A percentile compares a stretch with the other conserved stretches of the same genome.
phyloP scores from a whole-genome alignment of 2,888 invertebrate species.

The Clostera curtula region DNA sequence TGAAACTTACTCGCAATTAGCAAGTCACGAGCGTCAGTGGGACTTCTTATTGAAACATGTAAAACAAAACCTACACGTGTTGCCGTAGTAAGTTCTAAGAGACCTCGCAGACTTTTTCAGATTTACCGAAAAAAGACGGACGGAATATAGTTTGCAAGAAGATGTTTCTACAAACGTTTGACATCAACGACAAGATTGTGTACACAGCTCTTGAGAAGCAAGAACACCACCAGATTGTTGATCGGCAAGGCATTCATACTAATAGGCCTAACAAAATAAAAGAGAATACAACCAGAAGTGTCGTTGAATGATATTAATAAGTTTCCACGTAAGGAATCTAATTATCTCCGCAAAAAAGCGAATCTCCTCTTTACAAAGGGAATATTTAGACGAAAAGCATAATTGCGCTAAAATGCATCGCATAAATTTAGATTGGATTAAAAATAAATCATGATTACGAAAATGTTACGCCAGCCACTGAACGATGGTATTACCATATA shows the following conservation, averaged over 20 bases:
- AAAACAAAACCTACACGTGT: conserved; percentile 4
- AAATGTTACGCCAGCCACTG: neutral
- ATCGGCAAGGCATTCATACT: neutral
- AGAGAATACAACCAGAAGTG: too few species aligned
- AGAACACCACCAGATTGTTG: conserved; percentile 1
- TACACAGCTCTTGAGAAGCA: conserved; percentile 4
- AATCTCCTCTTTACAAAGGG: too few species aligned
- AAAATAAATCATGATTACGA: neutral
- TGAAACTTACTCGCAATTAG: conserved; percentile 2
- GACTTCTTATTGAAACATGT: conserved; percentile 1
- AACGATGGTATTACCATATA: conserved; percentile 1
- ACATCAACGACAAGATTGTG: conserved; percentile 2
- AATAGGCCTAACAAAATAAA: conserved; percentile 1
- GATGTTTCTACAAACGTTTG: conserved; percentile 2
- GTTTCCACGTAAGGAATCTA: too few species aligned
- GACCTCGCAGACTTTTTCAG: conserved; percentile 1
- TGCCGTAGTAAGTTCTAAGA: conserved; percentile 1
- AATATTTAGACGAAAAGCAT: conserved; percentile 1
- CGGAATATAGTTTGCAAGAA: neutral
- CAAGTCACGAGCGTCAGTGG: conserved; percentile 3
- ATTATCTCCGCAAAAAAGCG: too few species aligned
- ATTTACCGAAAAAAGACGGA: conserved; percentile 2
- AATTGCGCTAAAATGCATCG: conserved; percentile 2
- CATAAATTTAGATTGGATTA: conserved; percentile 1
- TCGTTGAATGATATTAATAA: too few species aligned